A percentile compares a stretch with the other conserved stretches of the same genome.
Conservation (phyloP, 2,888 invertebrate species). For the Crossocerus cetratus region DNA sequence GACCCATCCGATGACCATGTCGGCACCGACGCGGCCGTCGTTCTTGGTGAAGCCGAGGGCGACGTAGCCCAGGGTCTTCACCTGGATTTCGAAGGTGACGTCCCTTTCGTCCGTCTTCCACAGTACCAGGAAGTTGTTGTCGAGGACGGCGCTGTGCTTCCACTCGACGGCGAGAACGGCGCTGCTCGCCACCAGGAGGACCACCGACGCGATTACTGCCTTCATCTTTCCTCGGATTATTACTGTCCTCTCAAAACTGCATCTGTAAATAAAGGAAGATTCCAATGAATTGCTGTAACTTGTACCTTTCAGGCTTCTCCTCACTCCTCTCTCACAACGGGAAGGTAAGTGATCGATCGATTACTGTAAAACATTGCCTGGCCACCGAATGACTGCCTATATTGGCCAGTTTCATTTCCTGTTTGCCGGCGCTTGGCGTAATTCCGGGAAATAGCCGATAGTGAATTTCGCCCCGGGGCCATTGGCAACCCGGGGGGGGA, state of each 20-base stretch:
- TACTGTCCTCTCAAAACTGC: slow-evolving; percentile 39
- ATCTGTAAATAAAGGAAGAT: slow-evolving; percentile 47
- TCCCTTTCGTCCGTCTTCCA: slow-evolving; percentile 87
- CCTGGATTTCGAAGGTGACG: slow-evolving; percentile 90
- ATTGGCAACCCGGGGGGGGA: too few species aligned
- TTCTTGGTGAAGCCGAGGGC: slow-evolving; percentile 91
- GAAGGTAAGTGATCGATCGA: too few species aligned
- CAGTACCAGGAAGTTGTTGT: slow-evolving; percentile 81
- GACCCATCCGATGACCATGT: slow-evolving; percentile 94
- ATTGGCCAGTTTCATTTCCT: too few species aligned
- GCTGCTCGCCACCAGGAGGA: slow-evolving; percentile 54
- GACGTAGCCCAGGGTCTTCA: slow-evolving; percentile 90
- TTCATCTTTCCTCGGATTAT: slow-evolving; percentile 63
- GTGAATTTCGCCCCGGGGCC: too few species aligned
- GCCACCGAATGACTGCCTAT: too few species aligned
- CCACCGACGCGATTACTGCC: slow-evolving; percentile 63
- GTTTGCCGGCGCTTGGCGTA: too few species aligned
- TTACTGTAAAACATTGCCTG: too few species aligned
- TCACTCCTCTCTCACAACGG: too few species aligned
- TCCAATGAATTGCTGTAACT: neutral
- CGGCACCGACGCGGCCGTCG: slow-evolving; percentile 88
- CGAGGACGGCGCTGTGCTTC: slow-evolving; percentile 80
- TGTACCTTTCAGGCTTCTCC: too few species aligned
- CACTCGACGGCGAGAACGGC: slow-evolving; percentile 75
- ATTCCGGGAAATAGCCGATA: too few species aligned